phyloP scores from a whole-genome alignment of 2,888 invertebrate species.

The Lacanobia oleracea region DNA sequence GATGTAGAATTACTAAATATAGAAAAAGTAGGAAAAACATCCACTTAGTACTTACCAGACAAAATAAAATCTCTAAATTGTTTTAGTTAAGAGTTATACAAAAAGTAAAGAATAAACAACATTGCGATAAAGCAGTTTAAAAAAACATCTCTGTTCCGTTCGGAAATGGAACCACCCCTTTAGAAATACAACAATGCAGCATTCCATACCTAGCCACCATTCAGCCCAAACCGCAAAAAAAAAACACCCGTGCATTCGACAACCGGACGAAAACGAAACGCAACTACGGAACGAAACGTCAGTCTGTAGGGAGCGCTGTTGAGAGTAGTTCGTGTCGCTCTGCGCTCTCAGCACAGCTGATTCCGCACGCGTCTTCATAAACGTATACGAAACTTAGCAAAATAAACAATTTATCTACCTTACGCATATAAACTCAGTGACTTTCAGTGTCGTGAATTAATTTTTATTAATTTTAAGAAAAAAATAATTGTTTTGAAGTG shows the following conservation, averaged over 20 bases:
- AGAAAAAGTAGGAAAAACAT: too few species aligned
- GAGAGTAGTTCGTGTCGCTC: slow-evolving; percentile 72
- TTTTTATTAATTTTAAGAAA: slow-evolving; percentile 52
- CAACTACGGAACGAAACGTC: slow-evolving; percentile 69
- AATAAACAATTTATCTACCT: slow-evolving; percentile 70
- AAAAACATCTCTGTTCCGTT: slow-evolving; percentile 24
- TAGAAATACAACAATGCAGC: slow-evolving; percentile 69
- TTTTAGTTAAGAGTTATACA: too few species aligned
- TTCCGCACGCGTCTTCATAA: slow-evolving; percentile 81
- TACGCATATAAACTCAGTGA: slow-evolving; percentile 69
- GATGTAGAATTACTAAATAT: too few species aligned
- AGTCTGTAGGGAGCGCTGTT: slow-evolving; percentile 82
- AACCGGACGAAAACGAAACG: slow-evolving; percentile 70
- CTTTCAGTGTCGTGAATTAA: slow-evolving; percentile 71
- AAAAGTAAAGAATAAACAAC: neutral
- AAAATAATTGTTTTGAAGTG: slow-evolving; percentile 67
- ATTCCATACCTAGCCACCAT: slow-evolving; percentile 58
- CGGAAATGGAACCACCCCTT: slow-evolving; percentile 63
- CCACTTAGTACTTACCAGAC: too few species aligned
- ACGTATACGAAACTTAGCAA: slow-evolving; percentile 67
- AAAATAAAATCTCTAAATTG: too few species aligned
- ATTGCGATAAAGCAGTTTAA: neutral
- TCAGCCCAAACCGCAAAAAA: slow-evolving; percentile 67
- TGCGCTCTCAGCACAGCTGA: slow-evolving; percentile 75
- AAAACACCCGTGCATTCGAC: slow-evolving; percentile 64